Conservation (phyloP, 2,113 vertebrate genomes). For the Oenanthe melanoleuca region DNA sequence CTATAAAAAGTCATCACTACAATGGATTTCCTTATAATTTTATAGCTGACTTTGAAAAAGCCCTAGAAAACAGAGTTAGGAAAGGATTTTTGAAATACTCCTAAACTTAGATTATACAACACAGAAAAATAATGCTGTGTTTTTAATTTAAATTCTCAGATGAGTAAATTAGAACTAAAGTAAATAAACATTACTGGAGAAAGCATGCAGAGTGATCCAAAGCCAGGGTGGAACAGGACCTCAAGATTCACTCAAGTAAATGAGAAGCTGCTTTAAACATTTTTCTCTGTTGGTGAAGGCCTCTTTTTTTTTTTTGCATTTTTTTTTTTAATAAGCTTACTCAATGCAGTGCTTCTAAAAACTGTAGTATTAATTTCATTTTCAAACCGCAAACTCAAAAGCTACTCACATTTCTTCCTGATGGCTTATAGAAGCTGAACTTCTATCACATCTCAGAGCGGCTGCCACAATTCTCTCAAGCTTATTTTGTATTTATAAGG, state of each 20-base stretch:
- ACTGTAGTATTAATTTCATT: neutral
- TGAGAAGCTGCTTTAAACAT: neutral
- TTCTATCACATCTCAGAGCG: neutral
- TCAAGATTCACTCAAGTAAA: neutral
- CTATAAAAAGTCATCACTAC: neutral
- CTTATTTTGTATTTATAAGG: constrained; percentile 41
- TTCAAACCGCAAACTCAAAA: neutral
- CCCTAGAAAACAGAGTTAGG: neutral
- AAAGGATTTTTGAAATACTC: neutral
- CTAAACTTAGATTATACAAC: neutral
- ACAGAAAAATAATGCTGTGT: rapidly evolving
- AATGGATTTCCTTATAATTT: neutral
- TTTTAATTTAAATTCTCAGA: neutral
- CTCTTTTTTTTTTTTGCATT: too few species aligned
- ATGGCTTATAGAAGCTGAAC: neutral
- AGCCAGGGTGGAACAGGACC: neutral
- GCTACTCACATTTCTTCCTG: constrained; percentile 15
- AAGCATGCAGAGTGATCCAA: neutral
- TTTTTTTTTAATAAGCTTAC: neutral
- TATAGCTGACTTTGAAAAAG: neutral
- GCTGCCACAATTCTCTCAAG: neutral
- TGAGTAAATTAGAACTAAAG: neutral
- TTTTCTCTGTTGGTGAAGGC: neutral
- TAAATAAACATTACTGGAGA: rapidly evolving
- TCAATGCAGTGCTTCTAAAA: neutral